phyloP scores from a whole-genome alignment of 2,888 invertebrate genomes.

The Agrochola circellaris region DNA sequence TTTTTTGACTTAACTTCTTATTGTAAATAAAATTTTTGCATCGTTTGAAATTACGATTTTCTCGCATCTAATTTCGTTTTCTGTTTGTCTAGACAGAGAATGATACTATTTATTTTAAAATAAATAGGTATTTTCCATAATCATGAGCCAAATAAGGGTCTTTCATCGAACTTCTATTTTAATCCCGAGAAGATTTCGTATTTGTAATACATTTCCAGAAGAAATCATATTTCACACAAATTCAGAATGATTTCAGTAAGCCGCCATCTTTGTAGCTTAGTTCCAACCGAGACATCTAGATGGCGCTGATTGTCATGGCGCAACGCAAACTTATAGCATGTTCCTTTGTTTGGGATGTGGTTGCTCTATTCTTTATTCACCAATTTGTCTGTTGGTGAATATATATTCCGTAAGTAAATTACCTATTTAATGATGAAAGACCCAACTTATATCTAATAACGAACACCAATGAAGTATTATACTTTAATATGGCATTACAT shows the following conservation, averaged over 20 bases:
- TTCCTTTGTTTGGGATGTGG: background rate
- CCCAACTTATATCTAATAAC: constrained; percentile 64
- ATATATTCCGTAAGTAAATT: background rate
- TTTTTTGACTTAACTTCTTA: background rate
- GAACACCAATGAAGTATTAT: constrained; percentile 83
- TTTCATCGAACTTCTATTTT: constrained; percentile 24
- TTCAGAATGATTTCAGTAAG: background rate
- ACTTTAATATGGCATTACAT: constrained; percentile 90
- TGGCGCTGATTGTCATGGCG: constrained; percentile 48
- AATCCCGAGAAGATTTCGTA: background rate
- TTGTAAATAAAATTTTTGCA: background rate
- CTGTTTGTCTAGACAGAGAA: background rate
- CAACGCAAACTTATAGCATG: background rate
- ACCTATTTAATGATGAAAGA: constrained; percentile 55
- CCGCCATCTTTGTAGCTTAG: constrained; percentile 48
- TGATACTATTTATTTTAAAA: background rate
- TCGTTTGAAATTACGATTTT: background rate
- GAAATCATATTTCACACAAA: constrained; percentile 20
- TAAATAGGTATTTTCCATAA: constrained; percentile 23
- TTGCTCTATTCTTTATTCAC: background rate
- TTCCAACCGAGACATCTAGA: constrained; percentile 42
- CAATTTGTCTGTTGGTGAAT: background rate
- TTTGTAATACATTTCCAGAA: background rate
- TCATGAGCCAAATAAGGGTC: constrained; percentile 50
- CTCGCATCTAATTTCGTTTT: background rate